phyloP scores from a whole-genome alignment of 1,140 invertebrate species.

The Drosophila saltans region DNA sequence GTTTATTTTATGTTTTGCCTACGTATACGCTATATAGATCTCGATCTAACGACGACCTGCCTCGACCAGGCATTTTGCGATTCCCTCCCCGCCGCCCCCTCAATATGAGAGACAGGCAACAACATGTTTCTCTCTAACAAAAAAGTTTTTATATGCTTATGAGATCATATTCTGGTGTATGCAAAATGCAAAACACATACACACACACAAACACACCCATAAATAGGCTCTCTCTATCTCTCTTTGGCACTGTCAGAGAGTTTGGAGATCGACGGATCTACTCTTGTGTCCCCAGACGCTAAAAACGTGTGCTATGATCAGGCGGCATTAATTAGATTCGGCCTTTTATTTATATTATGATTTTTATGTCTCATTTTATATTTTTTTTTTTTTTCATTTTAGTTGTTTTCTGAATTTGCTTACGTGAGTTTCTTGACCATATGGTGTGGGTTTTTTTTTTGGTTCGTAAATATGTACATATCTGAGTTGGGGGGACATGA shows the following conservation, averaged over 20 bases:
- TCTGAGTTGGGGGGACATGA: slow-evolving; percentile 67
- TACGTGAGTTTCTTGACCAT: slow-evolving; percentile 65
- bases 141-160: slow-evolving; percentile 44
- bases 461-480: slow-evolving; percentile 22
- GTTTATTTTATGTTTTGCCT: slow-evolving; percentile 76
- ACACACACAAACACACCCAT: neutral
- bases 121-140: slow-evolving; percentile 59
- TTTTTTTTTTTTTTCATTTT: slow-evolving; percentile 13
- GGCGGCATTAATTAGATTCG: slow-evolving; percentile 73
- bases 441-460: slow-evolving; percentile 25
- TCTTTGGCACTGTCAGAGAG: slow-evolving; percentile 13
- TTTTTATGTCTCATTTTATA: slow-evolving; percentile 49
- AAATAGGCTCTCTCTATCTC: slow-evolving; percentile 24
- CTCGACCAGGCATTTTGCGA: slow-evolving; percentile 62
- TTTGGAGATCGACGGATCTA: slow-evolving; percentile 20
- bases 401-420: slow-evolving; percentile 33
- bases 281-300: slow-evolving; percentile 41
- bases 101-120: slow-evolving; percentile 44
- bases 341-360: slow-evolving; percentile 72
- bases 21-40: slow-evolving; percentile 45
- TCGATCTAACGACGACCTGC: slow-evolving; percentile 37
- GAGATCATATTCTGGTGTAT: slow-evolving; percentile 74
- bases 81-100: slow-evolving; percentile 50
- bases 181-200: slow-evolving; percentile 67
- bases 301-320: slow-evolving; percentile 65